Conservation (phyloP, 2,888 invertebrate genomes). For the Sepiola atlantica region DNA sequence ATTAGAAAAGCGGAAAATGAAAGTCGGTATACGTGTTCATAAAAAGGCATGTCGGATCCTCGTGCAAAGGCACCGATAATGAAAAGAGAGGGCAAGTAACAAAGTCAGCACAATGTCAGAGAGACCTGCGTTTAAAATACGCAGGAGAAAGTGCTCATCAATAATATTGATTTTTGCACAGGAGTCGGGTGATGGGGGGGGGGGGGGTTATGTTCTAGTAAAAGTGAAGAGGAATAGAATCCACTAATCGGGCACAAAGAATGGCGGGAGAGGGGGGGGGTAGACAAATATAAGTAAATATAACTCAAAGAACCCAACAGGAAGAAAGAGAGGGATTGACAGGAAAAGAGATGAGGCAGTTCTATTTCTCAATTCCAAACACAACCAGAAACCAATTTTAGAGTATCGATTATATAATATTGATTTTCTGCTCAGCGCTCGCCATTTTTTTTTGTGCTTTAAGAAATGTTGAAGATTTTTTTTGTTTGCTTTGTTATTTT, state of each 20-base stretch:
- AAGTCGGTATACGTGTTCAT: not conserved
- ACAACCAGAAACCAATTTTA: not conserved
- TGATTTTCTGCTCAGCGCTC: not conserved
- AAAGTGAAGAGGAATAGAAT: not conserved
- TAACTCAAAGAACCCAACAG: not conserved
- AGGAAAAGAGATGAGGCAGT: not conserved
- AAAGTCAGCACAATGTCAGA: not conserved
- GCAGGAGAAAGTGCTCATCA: not conserved
- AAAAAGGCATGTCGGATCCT: not conserved
- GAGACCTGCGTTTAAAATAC: not conserved
- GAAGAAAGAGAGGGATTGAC: not conserved
- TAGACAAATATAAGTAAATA: not conserved
- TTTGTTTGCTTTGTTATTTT: not conserved
- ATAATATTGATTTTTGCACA: not conserved
- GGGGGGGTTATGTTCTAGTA: not conserved
- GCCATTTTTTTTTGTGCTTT: not conserved
- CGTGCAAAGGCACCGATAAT: not conserved
- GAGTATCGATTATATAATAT: not conserved
- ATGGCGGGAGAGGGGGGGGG: not conserved
- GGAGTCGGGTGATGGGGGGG: too few species aligned
- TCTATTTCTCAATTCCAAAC: not conserved
- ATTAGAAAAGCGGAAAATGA: not conserved
- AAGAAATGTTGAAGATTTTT: not conserved
- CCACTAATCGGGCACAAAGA: not conserved
- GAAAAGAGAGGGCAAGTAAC: not conserved